These are phyloP conservation scores for Clarias gariepinus DNA, from an alignment of 2,113 vertebrate species.

Conservation along the genomic window DNA sequence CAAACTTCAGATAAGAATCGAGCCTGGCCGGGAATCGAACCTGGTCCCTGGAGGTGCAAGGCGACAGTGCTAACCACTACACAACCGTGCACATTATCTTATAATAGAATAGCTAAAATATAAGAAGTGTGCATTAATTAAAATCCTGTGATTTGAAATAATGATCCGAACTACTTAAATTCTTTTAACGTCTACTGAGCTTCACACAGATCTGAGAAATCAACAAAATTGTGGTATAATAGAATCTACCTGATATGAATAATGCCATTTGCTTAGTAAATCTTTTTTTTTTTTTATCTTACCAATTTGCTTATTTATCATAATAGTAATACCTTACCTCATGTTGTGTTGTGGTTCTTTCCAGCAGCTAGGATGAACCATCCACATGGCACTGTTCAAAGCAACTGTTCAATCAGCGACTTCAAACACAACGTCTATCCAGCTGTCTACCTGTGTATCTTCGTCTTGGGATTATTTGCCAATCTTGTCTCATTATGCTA, in stretches of 20 bases:
- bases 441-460: constrained; percentile 64
- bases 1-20: no score
- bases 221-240: background rate
- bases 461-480: constrained; percentile 64
- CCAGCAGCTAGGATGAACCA: constrained; percentile 4
- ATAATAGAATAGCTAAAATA: background rate
- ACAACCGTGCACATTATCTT: no score
- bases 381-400: background rate
- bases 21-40: no score
- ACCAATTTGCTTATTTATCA: background rate
- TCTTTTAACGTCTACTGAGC: background rate
- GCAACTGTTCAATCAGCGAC: constrained; percentile 50
- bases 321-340: background rate
- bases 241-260: background rate
- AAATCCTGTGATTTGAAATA: background rate
- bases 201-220: background rate
- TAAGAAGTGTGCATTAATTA: background rate
- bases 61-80: no score
- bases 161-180: background rate
- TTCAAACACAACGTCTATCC: constrained; percentile 76
- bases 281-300: background rate
- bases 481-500: constrained; percentile 73
- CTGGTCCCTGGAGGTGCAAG: no score
- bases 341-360: background rate
- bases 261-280: background rate